Base-by-base conservation (phyloP, 2,888 invertebrate genomes). In the Drosophila crucigera region DNA sequence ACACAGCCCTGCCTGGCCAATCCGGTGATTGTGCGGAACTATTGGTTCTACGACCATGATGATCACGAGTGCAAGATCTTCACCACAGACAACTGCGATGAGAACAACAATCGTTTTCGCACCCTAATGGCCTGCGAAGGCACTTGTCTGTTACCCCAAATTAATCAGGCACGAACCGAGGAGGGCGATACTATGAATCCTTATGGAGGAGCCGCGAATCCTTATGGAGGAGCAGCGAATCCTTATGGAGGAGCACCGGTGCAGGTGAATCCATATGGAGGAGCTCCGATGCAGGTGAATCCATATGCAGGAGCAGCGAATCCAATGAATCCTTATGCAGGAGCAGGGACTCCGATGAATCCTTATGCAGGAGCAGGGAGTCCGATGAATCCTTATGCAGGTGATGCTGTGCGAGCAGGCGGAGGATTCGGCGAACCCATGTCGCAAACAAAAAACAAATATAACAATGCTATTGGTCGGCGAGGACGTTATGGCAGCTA, bases 1-100 rank as follows among this genome's bases (percentile, higher is more conserved):
- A 68, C 72, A 0, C 25, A 54, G 0, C 83, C 73, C 0, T 92
- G 92, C 39, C 50, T 80, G 31, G 83, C 76, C 5, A 78, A 72
- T 54, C 85, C 80, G 4, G 71, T 85, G 0, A 56, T 81, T 2
- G 43, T 82, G 0, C 70, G 83, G 5, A 92, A 92, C 37, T 92
- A 71, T 67, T 92, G 92, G 92, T 92, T 91, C 68, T 92, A 90
- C 63, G 92, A 92, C 67, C 86, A 90, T 25, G 88, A 84, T 0
- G 87, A 90, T 70, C 79, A 76, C 25, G 73, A 89, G 43, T 92
- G 92, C 19, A 91, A 91, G 77, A 68, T 92, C 39, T 92, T 92
- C 33, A 92, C 92, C 16, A 78, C 92, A 16, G 91, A 92, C 64
- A 83, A 83, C 55, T 92, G 92, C 39, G 92, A 92, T 69, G 71